A percentile compares a stretch with the other conserved stretches of the same genome.
These are phyloP conservation scores for Hemicentrotus pulcherrimus DNA, from an alignment of 35 echinoderm and acorn worm species.

Conservation along the genomic window DNA sequence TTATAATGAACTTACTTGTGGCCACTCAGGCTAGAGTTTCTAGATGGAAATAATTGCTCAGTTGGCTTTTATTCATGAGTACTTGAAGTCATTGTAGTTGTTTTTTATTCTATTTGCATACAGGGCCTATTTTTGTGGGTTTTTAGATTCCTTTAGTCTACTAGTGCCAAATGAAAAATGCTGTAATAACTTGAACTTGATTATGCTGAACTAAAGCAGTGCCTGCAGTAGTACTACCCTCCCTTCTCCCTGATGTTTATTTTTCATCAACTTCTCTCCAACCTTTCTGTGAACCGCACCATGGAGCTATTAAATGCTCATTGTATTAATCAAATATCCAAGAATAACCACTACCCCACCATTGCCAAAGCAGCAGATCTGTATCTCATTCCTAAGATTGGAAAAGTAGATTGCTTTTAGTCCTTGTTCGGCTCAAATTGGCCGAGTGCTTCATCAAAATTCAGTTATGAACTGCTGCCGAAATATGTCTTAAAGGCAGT, in stretches of 20 bases:
- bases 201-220: neutral
- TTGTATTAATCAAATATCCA: conserved; percentile 3
- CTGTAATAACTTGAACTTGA: neutral
- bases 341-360: neutral
- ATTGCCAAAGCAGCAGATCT: neutral
- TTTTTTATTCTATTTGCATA: too few species aligned
- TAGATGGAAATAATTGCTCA: too few species aligned
- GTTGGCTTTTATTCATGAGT: too few species aligned
- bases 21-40: too few species aligned
- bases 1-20: too few species aligned
- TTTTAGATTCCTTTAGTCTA: too few species aligned
- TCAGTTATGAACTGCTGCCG: neutral
- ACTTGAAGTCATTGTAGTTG: too few species aligned
- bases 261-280: neutral
- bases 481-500: neutral
- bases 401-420: neutral
- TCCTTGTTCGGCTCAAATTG: neutral
- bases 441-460: neutral
- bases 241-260: neutral
- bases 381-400: neutral
- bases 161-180: neutral
- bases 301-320: neutral
- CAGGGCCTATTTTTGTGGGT: too few species aligned
- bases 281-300: neutral
- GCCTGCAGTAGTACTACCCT: neutral